Base-by-base conservation (phyloP, 2,113 vertebrate species). In the Mormyrus iriodes region DNA sequence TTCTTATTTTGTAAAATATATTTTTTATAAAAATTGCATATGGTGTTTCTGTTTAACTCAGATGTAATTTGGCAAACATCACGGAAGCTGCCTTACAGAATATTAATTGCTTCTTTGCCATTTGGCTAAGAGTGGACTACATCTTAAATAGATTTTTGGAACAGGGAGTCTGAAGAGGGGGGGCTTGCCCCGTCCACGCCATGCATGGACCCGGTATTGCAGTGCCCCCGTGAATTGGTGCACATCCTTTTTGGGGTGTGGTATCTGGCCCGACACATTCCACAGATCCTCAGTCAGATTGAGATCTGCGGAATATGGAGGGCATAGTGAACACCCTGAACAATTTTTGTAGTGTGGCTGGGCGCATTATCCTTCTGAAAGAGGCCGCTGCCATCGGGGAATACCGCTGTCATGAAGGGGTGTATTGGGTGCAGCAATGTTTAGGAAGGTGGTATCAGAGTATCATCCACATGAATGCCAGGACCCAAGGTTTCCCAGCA, bases 1-100 rank as follows among this genome's bases (percentile, higher is more conserved):
- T 99, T 99, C 97, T 97, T 99, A 99, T 97, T 99, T 98, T 97
- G 97, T 99, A 97, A 99, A 99, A 99, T 99, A 99, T 99, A 98
- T 99, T 99, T 87, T 99, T 99, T 99, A 98, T 99, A 99, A 99
- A 98, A 99, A 99, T 91, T 93, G 95, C 92, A 92, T 61, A 31
- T 90, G 24, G 42, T 87, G 51, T 55, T 88, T 61, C 46, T 88
- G 61, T 49, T 24, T 85, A 49, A 82, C 42, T 82, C 35, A 82
- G 42, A 82, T 6, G 15, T 21, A 44, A 82, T 44, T 82, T 35
- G 76, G 19, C 4, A 44, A 7, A 10, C 7, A 27, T 58, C 7
- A 65, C 58, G n/a, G 24, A 65, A 65, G n/a, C 58, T 9, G 8
- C n/a, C 58, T 61, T 61, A 61, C 24, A n/a, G 24, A 61, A 27